phyloP scores from a whole-genome alignment of 2,113 vertebrate genomes.

The Pholis gunnellus region DNA sequence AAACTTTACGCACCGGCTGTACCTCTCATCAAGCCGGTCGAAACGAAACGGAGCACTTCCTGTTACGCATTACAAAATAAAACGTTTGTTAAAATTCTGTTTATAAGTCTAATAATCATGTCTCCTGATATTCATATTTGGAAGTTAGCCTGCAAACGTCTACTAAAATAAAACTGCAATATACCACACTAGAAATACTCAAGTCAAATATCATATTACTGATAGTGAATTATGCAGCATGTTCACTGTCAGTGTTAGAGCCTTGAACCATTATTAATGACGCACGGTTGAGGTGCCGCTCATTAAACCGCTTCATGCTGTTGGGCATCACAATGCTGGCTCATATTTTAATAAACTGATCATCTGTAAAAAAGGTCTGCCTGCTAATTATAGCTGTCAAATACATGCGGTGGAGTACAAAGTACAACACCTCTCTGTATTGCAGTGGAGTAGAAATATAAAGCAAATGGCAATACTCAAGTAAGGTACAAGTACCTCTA shows the following conservation, averaged over 20 bases:
- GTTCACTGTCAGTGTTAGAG: no score
- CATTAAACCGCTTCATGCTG: neutral
- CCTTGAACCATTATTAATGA: neutral
- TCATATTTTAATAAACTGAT: neutral
- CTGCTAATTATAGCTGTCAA: neutral
- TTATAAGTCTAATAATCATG: neutral
- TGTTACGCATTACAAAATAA: conserved; percentile 28
- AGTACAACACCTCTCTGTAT: neutral
- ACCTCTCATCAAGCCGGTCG: conserved; percentile 25
- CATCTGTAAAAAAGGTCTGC: neutral
- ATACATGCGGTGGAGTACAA: neutral
- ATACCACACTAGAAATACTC: neutral
- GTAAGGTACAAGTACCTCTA: neutral
- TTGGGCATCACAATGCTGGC: neutral
- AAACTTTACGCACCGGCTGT: conserved; percentile 42
- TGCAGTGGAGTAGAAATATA: neutral
- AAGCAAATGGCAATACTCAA: neutral
- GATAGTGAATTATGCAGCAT: neutral
- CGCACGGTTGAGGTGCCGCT: neutral
- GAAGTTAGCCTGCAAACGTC: neutral
- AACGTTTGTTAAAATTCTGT: neutral
- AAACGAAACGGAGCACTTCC: conserved; percentile 12
- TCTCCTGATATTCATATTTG: neutral
- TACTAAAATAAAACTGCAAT: neutral
- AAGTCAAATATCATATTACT: neutral